phyloP scores from a whole-genome alignment of 2,113 vertebrate species.

The Formicarius rufipectus region DNA sequence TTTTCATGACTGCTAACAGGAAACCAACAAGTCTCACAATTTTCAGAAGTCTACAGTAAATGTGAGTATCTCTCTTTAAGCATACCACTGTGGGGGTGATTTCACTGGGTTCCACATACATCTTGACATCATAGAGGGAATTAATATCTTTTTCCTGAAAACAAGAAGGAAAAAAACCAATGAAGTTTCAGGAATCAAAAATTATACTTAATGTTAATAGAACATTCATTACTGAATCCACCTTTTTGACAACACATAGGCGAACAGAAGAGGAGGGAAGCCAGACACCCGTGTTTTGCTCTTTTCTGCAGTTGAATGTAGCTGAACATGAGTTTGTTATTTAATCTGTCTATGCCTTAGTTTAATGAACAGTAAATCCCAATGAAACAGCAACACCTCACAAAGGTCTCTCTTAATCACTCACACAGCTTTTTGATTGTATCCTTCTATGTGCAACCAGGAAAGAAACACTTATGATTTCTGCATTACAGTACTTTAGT shows the following conservation, averaged over 20 bases:
- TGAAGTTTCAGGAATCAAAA: neutral
- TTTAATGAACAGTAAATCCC: neutral
- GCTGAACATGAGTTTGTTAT: neutral
- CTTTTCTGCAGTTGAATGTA: neutral
- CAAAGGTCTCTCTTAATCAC: neutral
- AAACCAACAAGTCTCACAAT: neutral
- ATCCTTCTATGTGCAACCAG: neutral
- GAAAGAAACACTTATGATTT: neutral
- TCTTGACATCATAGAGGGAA: constrained; percentile 86
- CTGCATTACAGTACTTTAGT: neutral
- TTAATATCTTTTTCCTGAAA: constrained; percentile 85
- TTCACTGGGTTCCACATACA: constrained; percentile 93
- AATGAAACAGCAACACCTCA: neutral
- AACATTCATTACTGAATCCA: neutral
- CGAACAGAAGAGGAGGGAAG: neutral
- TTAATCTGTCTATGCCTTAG: neutral
- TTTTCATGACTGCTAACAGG: neutral
- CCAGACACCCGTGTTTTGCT: neutral
- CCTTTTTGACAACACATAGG: neutral
- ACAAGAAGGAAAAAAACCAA: neutral
- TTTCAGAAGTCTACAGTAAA: neutral
- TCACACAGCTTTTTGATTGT: neutral
- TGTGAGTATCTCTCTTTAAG: neutral
- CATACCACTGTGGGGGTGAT: constrained; percentile 87
- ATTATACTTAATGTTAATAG: neutral